Base-by-base conservation (phyloP, 2,888 invertebrate species). In the Lypha dubia region DNA sequence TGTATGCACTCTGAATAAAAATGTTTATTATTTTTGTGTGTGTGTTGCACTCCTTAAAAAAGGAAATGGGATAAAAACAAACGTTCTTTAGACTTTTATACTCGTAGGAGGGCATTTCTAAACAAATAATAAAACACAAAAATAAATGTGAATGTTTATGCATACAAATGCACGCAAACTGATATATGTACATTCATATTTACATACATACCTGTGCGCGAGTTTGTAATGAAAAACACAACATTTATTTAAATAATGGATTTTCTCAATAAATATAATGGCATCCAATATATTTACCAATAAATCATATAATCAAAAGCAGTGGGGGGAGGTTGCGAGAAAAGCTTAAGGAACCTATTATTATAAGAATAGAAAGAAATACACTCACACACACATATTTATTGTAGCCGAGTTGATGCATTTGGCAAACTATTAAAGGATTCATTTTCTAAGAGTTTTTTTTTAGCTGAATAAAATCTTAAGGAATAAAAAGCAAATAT, bases 401-500 rank as follows among this genome's bases (percentile, higher is more conserved):
- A 28, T 28, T 74, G 81, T 74, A 70, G 68, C 22, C 63, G 51
- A 84, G 77, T 77, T 84, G 81, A 84, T 84, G 84, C 84, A 84
- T 84, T 84, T 81, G 68, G 76, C 32, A 84, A 84, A 84, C 84
- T 84, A 84, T 84, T 84, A 84, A 74, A 81, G 77, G 77, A 79
- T 79, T 84, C 81, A 81, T 81, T 79, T 84, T 35, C 22, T 32
- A 73, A 73, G 58, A 49, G 58, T 41, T 73, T 74, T 80, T 81
- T 81, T 68, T 81, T 84, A 76, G 49, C 63, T 77, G 68, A 77
- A 84, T 84, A 73, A 84, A 80, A 80, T 67, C 73, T 84, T 84
- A 84, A 68, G 67, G 76, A 84, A 76, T 84, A 74, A 83, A 74
- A 83, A 67, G 71, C 76, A 80, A 76, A 71, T 67, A 68, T 44